Base-by-base conservation (phyloP, 2,797 vertebrate species). In the Sebastes steindachneri region DNA sequence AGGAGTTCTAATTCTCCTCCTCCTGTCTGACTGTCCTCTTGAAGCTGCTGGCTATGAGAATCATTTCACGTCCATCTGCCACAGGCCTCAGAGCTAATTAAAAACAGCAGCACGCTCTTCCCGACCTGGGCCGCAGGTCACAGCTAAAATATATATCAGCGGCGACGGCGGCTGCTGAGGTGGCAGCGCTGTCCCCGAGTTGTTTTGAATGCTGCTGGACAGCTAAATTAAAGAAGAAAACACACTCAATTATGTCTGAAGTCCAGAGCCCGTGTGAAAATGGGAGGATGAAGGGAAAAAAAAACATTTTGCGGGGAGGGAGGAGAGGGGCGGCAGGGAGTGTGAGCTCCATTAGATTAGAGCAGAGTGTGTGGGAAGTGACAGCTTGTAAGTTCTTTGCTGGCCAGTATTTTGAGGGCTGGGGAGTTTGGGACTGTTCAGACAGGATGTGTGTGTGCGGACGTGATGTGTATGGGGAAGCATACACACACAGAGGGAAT, bases 11-110 rank as follows among this genome's bases (percentile, higher is more conserved):
- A 90, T 88, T 89, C 85, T 85, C 79, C 83, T 74, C 84, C 79
- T 77, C 75, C 75, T 66, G 41, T 63, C 74, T 67, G 35, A 65
- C 74, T 67, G 82, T 89, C 84, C 78, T 88, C 84, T 82, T 77
- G 63, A 90, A 87, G 86, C 88, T 84, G 76, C 77, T 33, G 79
- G 89, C 77, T 68, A 90, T 84, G 80, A 77, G 57, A 90, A 86
- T 83, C 85, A 82, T 79, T 93, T 87, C 90, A 76, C 72, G 72
- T 91, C 92, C 92, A 90, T 91, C 92, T 92, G 91, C 89, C 86
- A 76, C 77, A 63, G 74, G 87, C 86, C 85, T 79, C 88, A 66
- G 68, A 91, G 88, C 90, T 92, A 89, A 94, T 94, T 92, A 91
- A 90, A 90, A 89, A 57, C 85, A 75, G 88, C 79, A 72, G 80